Conservation (phyloP, 1,140 invertebrate genomes). For the Calycopis cecrops region DNA sequence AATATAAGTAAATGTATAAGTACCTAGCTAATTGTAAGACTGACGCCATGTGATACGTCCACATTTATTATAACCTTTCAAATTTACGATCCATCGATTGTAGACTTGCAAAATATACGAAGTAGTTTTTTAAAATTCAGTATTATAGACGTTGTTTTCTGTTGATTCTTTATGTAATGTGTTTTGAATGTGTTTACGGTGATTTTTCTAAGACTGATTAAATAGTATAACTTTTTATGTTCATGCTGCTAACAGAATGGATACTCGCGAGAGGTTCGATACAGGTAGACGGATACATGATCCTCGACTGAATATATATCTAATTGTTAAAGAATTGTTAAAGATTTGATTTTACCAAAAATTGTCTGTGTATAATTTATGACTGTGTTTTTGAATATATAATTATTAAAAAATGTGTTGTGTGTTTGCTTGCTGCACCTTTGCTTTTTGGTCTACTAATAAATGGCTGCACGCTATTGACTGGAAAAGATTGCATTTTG, state of each 20-base stretch:
- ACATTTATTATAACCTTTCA: too few species aligned
- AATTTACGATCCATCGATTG: not conserved
- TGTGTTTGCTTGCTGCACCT: constrained; percentile 49
- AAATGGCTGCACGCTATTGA: not conserved
- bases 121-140: constrained; percentile 23
- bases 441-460: constrained; percentile 36
- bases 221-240: constrained; percentile 40
- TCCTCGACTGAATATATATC: constrained; percentile 28
- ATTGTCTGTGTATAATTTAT: constrained; percentile 53
- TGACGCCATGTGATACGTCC: constrained; percentile 29
- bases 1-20: constrained; percentile 25
- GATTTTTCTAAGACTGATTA: constrained; percentile 30
- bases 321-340: constrained; percentile 43
- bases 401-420: constrained; percentile 44
- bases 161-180: constrained; percentile 42
- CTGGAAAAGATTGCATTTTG: too few species aligned
- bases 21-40: constrained; percentile 39
- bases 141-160: constrained; percentile 43
- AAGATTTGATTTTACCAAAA: constrained; percentile 47
- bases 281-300: constrained; percentile 45
- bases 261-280: constrained; percentile 61
- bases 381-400: constrained; percentile 53
- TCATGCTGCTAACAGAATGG: constrained; percentile 64
- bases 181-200: constrained; percentile 51
- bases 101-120: too few species aligned